Conservation (phyloP, 2,888 invertebrate species). For the Tetranychus truncatus region DNA sequence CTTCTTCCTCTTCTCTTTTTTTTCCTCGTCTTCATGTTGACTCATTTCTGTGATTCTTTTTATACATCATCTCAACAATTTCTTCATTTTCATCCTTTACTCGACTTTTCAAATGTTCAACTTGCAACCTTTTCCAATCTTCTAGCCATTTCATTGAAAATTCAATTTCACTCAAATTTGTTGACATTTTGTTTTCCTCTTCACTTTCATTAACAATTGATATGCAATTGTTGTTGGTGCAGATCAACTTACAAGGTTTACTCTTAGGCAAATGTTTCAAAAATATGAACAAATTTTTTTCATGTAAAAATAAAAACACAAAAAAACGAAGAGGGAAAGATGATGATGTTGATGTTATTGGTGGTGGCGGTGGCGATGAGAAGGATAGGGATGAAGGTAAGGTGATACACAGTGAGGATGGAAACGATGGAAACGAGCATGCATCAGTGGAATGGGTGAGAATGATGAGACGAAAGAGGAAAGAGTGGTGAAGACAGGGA, state of each 20-base stretch:
- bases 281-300: no score
- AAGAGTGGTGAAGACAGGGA: neutral
- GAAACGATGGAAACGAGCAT: neutral
- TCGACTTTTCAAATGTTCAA: neutral
- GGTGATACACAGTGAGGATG: neutral
- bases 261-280: neutral
- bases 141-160: no score
- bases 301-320: no score
- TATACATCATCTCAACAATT: neutral
- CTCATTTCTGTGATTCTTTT: neutral
- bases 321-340: neutral
- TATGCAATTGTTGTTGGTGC: no score
- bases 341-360: neutral
- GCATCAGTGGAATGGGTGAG: neutral
- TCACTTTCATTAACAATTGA: no score
- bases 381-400: neutral
- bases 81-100: neutral
- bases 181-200: no score
- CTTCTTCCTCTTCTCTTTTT: constrained; percentile 3
- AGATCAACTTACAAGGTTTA: neutral
- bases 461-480: neutral
- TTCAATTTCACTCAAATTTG: no score
- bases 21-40: neutral
- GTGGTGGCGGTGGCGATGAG: neutral
- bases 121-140: no score